Evolutionary conservation across 2,888 invertebrate species (phyloP).

Genomic region (Oscheius myriophilus): DNA sequence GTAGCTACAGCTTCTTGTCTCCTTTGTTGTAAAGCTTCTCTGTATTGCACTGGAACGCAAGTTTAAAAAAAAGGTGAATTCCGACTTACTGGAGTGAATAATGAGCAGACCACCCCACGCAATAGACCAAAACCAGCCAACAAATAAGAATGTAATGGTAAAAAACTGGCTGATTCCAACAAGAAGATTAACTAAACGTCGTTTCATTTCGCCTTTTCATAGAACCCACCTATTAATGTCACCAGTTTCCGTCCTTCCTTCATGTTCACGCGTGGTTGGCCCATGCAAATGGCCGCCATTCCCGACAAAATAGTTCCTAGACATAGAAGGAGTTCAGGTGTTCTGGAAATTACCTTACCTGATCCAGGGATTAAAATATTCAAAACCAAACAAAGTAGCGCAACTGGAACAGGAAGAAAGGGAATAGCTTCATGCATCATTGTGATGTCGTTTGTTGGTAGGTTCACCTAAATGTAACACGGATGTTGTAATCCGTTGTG

Average conservation of each 20-base stretch:
- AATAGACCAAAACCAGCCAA: slow-evolving; percentile 94
- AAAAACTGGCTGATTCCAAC: slow-evolving; percentile 89
- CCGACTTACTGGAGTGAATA: slow-evolving; percentile 81
- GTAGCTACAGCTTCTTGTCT: slow-evolving; percentile 69
- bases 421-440: slow-evolving; percentile 92
- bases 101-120: slow-evolving; percentile 96
- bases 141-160: slow-evolving; percentile 87
- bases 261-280: slow-evolving; percentile 86
- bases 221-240: slow-evolving; percentile 76
- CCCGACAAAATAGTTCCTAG: slow-evolving; percentile 89
- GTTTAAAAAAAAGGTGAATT: neutral
- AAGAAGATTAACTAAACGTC: slow-evolving; percentile 71
- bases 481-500: no score
- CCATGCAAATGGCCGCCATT: slow-evolving; percentile 85
- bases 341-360: slow-evolving; percentile 75
- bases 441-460: slow-evolving; percentile 75
- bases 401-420: slow-evolving; percentile 85
- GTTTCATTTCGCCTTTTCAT: neutral
- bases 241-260: slow-evolving; percentile 77
- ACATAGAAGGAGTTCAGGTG: neutral
- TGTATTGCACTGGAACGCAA: slow-evolving; percentile 67
- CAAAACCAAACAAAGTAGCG: slow-evolving; percentile 84
- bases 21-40: slow-evolving; percentile 69
- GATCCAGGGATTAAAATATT: slow-evolving; percentile 83
- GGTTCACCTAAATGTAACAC: slow-evolving; percentile 55